Conservation (phyloP, 2,113 vertebrate genomes). For the Mus spicilegus region DNA sequence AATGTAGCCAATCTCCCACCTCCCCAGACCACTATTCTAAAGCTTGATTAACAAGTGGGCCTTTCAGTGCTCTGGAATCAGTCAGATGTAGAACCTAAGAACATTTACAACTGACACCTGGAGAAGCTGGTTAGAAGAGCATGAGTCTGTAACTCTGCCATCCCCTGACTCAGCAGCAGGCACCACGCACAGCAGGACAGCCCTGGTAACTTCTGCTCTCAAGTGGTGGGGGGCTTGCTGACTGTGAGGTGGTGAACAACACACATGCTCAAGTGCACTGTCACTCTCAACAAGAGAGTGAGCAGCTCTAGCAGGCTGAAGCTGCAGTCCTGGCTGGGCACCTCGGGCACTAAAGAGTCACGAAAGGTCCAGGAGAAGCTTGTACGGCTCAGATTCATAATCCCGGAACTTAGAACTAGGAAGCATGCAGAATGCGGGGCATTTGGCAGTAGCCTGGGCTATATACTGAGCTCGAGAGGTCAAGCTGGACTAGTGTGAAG, state of each 20-base stretch:
- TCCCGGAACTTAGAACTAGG: not conserved
- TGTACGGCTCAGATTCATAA: not conserved
- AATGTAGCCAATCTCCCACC: not conserved
- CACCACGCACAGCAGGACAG: not conserved
- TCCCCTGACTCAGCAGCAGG: not conserved
- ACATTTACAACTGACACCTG: slow-evolving; percentile 1
- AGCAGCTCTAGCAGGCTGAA: not conserved
- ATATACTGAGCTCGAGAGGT: not conserved
- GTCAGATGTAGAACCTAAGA: not conserved
- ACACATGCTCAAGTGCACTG: not conserved
- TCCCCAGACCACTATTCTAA: not conserved
- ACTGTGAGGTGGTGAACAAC: not conserved
- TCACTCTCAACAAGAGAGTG: not conserved
- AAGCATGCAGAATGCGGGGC: not conserved
- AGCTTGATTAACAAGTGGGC: not conserved
- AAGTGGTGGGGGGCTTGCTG: not conserved
- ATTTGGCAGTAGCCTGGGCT: not conserved
- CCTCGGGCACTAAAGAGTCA: not conserved
- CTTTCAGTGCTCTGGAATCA: slow-evolving; percentile 21
- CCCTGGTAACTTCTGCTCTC: not conserved
- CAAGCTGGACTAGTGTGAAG: not conserved
- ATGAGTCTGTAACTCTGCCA: not conserved
- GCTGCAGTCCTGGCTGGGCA: not conserved
- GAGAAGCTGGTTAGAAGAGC: not conserved
- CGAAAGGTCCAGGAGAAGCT: not conserved